A percentile compares a stretch with the other conserved stretches of the same genome.
phyloP scores from a whole-genome alignment of 2,888 invertebrate genomes.

The Liodrosophila aerea region DNA sequence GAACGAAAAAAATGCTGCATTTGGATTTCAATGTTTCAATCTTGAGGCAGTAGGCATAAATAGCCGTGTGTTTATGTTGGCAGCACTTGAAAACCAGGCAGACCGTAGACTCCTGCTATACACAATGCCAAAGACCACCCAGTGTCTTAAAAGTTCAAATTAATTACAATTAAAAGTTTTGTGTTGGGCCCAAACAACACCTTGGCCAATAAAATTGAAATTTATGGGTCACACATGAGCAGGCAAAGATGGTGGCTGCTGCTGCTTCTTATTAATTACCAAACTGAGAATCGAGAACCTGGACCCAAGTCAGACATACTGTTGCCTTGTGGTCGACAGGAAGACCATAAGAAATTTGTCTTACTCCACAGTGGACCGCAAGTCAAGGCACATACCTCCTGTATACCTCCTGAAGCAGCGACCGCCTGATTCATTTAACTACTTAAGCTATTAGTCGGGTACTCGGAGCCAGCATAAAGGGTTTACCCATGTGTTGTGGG shows the following conservation, averaged over 20 bases:
- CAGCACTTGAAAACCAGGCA: conserved; percentile 66
- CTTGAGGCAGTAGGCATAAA: conserved; percentile 58
- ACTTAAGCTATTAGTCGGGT: conserved; percentile 53
- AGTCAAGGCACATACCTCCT: conserved; percentile 41
- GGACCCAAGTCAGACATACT: conserved; percentile 22
- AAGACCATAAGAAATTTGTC: conserved; percentile 58
- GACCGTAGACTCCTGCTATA: conserved; percentile 1
- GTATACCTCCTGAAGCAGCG: not conserved
- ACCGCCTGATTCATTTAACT: conserved; percentile 64
- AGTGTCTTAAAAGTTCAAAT: conserved; percentile 52
- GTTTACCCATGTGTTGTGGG: conserved; percentile 45
- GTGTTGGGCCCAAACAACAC: conserved; percentile 45
- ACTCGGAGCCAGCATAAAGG: conserved; percentile 32
- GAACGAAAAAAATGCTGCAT: conserved; percentile 40
- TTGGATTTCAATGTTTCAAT: conserved; percentile 66
- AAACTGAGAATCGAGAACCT: conserved; percentile 61
- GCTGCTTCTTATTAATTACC: conserved; percentile 18
- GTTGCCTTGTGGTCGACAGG: conserved; percentile 43
- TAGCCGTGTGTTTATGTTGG: conserved; percentile 73
- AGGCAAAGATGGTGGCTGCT: conserved; percentile 19
- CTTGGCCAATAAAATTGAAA: conserved; percentile 75
- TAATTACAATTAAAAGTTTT: conserved; percentile 74
- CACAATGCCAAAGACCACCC: conserved; percentile 40
- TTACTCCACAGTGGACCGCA: conserved; percentile 54
- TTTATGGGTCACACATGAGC: conserved; percentile 77